phyloP scores from a whole-genome alignment of 2,113 vertebrate genomes.

The Bujurquina vittata region DNA sequence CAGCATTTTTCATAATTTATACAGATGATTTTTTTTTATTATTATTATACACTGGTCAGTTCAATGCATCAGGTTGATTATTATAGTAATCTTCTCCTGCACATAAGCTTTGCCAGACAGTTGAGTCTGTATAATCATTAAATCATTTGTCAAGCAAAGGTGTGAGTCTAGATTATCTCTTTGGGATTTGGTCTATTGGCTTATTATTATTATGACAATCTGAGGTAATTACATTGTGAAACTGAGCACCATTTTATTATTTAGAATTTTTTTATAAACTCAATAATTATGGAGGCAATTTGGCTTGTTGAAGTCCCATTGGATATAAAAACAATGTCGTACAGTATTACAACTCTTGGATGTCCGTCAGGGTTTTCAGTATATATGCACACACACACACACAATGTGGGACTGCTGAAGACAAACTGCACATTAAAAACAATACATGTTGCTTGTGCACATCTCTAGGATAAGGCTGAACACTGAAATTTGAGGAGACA shows the following conservation, averaged over 20 bases:
- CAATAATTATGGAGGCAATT: neutral
- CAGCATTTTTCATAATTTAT: neutral
- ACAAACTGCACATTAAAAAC: neutral
- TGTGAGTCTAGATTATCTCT: fast-evolving
- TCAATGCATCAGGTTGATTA: neutral
- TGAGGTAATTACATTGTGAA: neutral
- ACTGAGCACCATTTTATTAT: neutral
- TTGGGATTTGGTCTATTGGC: neutral
- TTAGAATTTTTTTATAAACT: neutral
- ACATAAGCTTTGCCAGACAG: neutral
- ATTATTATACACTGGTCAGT: neutral
- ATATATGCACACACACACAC: neutral
- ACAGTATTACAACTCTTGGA: neutral
- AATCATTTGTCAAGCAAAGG: neutral
- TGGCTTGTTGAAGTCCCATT: neutral
- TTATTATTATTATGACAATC: too few species aligned
- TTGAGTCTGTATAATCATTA: neutral
- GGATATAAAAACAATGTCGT: neutral
- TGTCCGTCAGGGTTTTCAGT: neutral
- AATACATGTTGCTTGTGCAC: neutral
- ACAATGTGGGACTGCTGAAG: fast-evolving
- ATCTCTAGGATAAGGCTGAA: neutral
- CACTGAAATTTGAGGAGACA: too few species aligned
- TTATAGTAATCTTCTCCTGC: neutral
- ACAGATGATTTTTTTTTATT: fast-evolving